Evolutionary conservation across 2,888 invertebrate species (phyloP).

Genomic region (Chalcis sispes): DNA sequence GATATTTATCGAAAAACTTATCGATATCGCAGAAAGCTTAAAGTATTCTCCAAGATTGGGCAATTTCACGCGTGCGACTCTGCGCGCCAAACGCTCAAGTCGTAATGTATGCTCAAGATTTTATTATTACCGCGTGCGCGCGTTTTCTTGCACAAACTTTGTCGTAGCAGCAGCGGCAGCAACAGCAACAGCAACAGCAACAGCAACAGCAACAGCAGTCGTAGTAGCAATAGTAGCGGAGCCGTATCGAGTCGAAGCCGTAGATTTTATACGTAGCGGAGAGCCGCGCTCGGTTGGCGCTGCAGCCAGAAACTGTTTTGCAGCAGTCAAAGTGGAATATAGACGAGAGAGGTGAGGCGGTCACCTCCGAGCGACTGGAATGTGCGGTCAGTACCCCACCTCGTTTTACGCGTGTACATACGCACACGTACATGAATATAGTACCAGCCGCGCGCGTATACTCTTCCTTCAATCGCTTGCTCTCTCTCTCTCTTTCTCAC

Average conservation of each 20-base stretch:
- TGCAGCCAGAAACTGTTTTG: conserved; percentile 18
- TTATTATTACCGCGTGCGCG: neutral
- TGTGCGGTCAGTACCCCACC: conserved; percentile 55
- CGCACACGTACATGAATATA: neutral
- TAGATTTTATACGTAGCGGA: too few relatives aligned
- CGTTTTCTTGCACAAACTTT: neutral
- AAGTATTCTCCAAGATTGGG: too few relatives aligned
- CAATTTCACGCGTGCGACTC: neutral
- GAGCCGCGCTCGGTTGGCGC: neutral
- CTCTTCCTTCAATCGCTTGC: conserved; percentile 34
- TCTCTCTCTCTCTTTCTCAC: conserved; percentile 5
- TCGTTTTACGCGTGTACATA: conserved; percentile 47
- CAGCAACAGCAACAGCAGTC: too few relatives aligned
- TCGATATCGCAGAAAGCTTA: too few relatives aligned
- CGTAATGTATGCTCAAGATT: neutral
- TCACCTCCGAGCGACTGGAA: conserved; percentile 55
- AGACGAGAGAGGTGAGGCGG: conserved; percentile 44
- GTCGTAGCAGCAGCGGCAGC: too few relatives aligned
- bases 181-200: too few relatives aligned
- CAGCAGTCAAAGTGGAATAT: conserved; percentile 36
- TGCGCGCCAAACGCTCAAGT: too few relatives aligned
- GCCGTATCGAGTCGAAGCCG: too few relatives aligned
- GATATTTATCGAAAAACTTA: too few relatives aligned
- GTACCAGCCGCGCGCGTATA: too few relatives aligned
- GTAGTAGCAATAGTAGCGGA: too few relatives aligned